phyloP scores from a whole-genome alignment of 2,797 vertebrate species.

The Coendou prehensilis region DNA sequence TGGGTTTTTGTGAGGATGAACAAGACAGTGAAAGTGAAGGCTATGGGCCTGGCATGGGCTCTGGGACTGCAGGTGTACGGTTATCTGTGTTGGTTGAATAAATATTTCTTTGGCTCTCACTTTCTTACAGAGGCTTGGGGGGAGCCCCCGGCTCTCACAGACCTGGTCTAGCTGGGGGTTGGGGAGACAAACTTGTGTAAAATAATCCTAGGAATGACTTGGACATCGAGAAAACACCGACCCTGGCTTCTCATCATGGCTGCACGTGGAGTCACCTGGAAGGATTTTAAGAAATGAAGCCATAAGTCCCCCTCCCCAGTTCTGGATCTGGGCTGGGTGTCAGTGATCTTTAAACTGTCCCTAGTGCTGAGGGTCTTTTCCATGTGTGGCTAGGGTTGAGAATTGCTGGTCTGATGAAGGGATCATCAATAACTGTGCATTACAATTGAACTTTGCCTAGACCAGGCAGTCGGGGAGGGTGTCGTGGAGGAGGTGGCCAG shows the following conservation, averaged over 20 bases:
- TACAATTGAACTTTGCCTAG: background rate
- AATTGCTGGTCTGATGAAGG: background rate
- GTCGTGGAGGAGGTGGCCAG: background rate
- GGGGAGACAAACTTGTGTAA: background rate
- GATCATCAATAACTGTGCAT: background rate
- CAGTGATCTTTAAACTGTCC: background rate
- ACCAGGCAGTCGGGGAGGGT: background rate
- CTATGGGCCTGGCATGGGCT: background rate
- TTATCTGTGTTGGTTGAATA: background rate
- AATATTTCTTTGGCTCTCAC: background rate
- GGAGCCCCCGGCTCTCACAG: background rate
- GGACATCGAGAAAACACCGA: background rate
- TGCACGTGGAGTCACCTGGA: background rate
- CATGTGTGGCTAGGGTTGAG: background rate
- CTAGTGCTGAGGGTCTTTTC: background rate
- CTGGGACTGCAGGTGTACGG: accelerated
- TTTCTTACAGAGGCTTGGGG: accelerated
- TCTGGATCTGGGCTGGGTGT: background rate
- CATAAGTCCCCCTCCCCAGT: background rate
- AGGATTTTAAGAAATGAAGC: background rate
- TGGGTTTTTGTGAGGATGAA: background rate
- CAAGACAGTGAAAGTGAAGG: accelerated
- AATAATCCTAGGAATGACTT: background rate
- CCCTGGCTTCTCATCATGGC: background rate
- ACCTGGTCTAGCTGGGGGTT: background rate